Evolutionary conservation across 1,140 invertebrate species (phyloP).

Genomic region (Leptinotarsa texana): DNA sequence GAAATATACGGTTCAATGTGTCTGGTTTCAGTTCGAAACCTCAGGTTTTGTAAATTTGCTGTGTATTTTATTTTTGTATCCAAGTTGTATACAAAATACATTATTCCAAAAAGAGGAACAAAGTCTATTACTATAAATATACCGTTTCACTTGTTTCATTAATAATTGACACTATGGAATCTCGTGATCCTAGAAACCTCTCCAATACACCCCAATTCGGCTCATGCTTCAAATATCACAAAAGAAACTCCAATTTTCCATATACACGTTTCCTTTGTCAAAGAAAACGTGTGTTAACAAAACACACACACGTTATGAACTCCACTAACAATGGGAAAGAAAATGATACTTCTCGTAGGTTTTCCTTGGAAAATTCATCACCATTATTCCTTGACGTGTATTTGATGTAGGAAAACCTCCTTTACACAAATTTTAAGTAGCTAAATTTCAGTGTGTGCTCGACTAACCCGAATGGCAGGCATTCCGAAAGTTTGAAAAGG

Average conservation of each 20-base stretch:
- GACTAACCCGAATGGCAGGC: background rate
- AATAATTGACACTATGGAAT: too few species aligned
- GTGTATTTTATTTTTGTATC: too few species aligned
- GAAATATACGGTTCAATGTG: too few species aligned
- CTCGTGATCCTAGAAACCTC: too few species aligned
- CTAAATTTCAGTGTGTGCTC: conserved; percentile 3
- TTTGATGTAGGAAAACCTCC: conserved; percentile 1
- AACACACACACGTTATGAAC: background rate
- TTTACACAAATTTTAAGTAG: background rate
- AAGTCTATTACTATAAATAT: too few species aligned
- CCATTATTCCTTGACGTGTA: conserved; percentile 5
- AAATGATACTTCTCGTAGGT: background rate
- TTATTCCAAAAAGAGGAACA: too few species aligned
- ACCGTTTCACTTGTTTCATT: too few species aligned
- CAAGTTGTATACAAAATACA: too few species aligned
- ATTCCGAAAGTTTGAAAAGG: background rate
- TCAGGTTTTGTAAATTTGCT: too few species aligned
- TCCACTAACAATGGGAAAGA: background rate
- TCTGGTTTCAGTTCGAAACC: too few species aligned
- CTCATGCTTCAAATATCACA: background rate
- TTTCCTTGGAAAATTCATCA: background rate
- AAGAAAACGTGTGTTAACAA: background rate
- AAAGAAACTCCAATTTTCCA: background rate
- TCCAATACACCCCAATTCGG: too few species aligned
- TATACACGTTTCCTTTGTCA: background rate